A percentile compares a stretch with the other conserved stretches of the same genome.
Evolutionary conservation across 2,113 vertebrate genomes (phyloP).

Genomic region (Ammospiza nelsoni): DNA sequence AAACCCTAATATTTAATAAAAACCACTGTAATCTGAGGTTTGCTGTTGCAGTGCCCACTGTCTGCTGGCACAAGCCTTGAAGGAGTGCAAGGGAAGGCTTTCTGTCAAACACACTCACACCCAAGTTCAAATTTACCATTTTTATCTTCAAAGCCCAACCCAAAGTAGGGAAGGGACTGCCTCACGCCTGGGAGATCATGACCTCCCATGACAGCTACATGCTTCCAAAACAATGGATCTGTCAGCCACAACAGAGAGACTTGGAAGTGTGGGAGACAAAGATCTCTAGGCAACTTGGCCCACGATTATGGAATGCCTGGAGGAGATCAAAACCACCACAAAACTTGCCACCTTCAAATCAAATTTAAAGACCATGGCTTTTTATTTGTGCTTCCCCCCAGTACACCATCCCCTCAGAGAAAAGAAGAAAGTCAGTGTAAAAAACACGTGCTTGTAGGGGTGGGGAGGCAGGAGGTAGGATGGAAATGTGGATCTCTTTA

Average conservation of each 20-base stretch:
- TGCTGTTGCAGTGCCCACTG: not conserved
- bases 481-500: not conserved
- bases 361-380: constrained; percentile 66
- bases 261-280: constrained; percentile 69
- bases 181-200: constrained; percentile 65
- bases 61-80: not conserved
- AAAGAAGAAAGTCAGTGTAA: constrained; percentile 51
- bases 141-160: constrained; percentile 70
- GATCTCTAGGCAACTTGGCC: constrained; percentile 74
- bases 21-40: not conserved
- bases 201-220: constrained; percentile 73
- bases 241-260: constrained; percentile 64
- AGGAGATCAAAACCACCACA: constrained; percentile 69
- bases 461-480: constrained; percentile 40
- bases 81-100: not conserved
- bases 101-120: not conserved
- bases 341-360: constrained; percentile 66
- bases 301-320: constrained; percentile 69
- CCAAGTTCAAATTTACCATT: constrained; percentile 69
- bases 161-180: constrained; percentile 55
- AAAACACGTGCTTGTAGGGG: constrained; percentile 34
- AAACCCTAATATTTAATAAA: not conserved
- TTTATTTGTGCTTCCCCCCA: constrained; percentile 56
- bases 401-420: constrained; percentile 18
- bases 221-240: constrained; percentile 68